phyloP scores from a whole-genome alignment of 2,797 vertebrate species.

The Sebastiscus albofasciatus region DNA sequence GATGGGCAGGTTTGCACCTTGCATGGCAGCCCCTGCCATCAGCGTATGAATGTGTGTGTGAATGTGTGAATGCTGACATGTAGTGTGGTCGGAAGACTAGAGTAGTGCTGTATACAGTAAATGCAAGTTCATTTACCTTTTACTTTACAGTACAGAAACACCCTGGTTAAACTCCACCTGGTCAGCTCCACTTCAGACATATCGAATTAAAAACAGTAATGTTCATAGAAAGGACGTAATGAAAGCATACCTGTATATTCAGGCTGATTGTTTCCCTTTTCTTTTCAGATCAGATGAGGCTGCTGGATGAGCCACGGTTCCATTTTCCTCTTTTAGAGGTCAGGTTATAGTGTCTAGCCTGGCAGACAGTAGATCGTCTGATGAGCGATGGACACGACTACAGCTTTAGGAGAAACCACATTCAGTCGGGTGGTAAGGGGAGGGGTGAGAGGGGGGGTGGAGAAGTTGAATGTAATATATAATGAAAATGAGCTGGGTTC shows the following conservation, averaged over 20 bases:
- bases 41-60: no score
- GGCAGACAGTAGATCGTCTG: background rate
- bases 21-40: no score
- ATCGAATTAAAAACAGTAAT: background rate
- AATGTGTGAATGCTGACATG: no score
- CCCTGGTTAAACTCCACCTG: background rate
- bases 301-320: background rate
- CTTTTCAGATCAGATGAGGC: background rate
- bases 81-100: no score
- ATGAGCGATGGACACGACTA: background rate
- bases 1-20: no score
- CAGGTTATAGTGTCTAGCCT: background rate
- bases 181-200: background rate
- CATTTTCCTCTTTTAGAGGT: background rate
- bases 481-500: conserved; percentile 75
- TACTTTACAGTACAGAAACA: background rate
- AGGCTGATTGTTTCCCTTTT: background rate
- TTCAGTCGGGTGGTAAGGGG: conserved; percentile 25
- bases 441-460: background rate
- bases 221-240: background rate
- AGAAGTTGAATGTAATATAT: conserved; percentile 75
- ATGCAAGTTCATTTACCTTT: no score
- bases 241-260: background rate
- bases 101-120: no score
- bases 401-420: conserved; percentile 21